phyloP scores from a whole-genome alignment of 2,888 invertebrate species.

The Sepiola atlantica region DNA sequence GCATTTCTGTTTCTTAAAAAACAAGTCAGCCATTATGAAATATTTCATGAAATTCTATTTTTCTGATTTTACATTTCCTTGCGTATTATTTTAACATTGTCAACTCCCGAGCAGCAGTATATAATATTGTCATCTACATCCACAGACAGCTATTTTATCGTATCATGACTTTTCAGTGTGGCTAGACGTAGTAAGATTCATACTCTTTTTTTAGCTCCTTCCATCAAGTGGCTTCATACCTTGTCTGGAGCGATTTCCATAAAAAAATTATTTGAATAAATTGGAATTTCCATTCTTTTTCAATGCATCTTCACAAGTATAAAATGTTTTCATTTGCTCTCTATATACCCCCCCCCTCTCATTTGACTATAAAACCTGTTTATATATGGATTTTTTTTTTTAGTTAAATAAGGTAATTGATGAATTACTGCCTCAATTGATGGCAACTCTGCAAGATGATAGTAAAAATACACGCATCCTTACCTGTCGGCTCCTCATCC shows the following conservation, averaged over 20 bases:
- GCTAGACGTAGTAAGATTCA: neutral
- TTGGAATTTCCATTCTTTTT: neutral
- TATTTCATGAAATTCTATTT: too few relatives aligned
- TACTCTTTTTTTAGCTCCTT: too few relatives aligned
- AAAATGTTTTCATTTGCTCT: neutral
- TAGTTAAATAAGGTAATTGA: slow-evolving; percentile 67
- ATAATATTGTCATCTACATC: too few relatives aligned
- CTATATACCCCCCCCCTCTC: neutral
- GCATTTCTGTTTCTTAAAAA: too few relatives aligned
- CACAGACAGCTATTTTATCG: too few relatives aligned
- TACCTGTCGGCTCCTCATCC: slow-evolving; percentile 76
- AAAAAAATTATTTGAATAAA: too few relatives aligned
- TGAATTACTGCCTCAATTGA: slow-evolving; percentile 70
- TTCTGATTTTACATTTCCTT: too few relatives aligned
- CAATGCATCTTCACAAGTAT: neutral
- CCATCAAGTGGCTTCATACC: too few relatives aligned
- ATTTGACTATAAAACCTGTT: neutral
- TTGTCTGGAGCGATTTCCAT: too few relatives aligned
- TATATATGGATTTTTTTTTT: neutral
- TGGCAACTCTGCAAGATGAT: slow-evolving; percentile 72
- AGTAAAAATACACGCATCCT: slow-evolving; percentile 72
- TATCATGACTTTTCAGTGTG: neutral
- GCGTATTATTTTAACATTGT: too few relatives aligned
- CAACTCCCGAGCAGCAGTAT: too few relatives aligned
- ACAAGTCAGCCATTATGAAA: too few relatives aligned